Base-by-base conservation (phyloP, 2,113 vertebrate species). In the Brachypodius melanocephalos region DNA sequence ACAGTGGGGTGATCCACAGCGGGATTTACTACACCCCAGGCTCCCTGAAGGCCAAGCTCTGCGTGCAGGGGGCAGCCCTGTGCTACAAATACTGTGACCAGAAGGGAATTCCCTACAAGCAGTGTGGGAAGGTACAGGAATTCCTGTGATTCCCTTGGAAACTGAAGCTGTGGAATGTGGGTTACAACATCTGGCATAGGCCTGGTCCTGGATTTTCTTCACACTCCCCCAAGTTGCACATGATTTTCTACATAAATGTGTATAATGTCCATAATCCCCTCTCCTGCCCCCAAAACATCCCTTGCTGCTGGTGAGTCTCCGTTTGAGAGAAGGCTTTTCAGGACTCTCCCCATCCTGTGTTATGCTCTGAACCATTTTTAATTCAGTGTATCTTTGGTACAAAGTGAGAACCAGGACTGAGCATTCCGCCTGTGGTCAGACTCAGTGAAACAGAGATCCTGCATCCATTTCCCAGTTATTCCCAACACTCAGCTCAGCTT, bases 1-100 rank as follows among this genome's bases (percentile, higher is more conserved):
- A 99, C 98, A 99, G 99, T 38, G 99, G 99, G 5, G 99, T 99
- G 85, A 99, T 99, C 97, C 99, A 99, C 98, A 99, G 99, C 14
- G 99, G 99, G 14, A 99, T 99, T 95, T 99, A 99, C 97, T 99
- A 99, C 98, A 99, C 97, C 4, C 99, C 99, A 0, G 99, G 98
- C 6, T 99, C 99, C 25, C 98, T 99, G 91, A 99, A 99, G 95
- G 99, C 99, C 42, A 98, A 98, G 42, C 98, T 99, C 61, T 99
- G 99, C 79, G 99, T 99, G 81, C 97, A 98, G 36, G 99, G 99
- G 10, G 98, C 99, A 55, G 96, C 97, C 14, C 96, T 99, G 40
- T 98, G 99, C 93, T 99, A 99, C 72, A 83, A 99, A 28, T 99
- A 99, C 96, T 99, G 99, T 48, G 98, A 99, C 48, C 98, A 97